Base-by-base conservation (phyloP, 2,113 vertebrate genomes). In the Toxostoma redivivum region DNA sequence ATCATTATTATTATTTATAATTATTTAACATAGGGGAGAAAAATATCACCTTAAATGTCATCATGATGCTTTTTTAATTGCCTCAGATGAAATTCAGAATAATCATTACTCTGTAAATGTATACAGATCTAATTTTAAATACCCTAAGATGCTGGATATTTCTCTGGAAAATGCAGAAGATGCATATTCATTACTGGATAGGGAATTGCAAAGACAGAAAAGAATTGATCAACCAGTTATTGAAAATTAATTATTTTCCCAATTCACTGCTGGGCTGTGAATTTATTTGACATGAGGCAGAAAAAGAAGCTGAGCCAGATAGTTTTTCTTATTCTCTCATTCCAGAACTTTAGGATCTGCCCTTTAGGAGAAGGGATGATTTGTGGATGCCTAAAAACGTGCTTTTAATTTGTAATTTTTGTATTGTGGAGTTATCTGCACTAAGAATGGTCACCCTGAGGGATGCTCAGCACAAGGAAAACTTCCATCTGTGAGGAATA, bases 1-100 rank as follows among this genome's bases (percentile, higher is more conserved):
- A 98, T 98, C 97, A 98, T 98, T 98, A 98, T 97, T 97, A 98
- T 98, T 98, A 98, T 98, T 98, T 98, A 97, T 98, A 98, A 98
- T 98, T 98, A 98, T 98, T 98, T 98, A 98, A 98, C 96, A 96
- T 97, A 84, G 92, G 90, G 96, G 97, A 93, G 97, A 97, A 97
- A 98, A 98, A 98, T 98, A 98, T 98, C 98, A 98, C 97, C 98
- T 98, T 97, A 98, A 98, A 98, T 98, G 98, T 98, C 98, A 98
- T 90, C 97, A 85, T 94, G 97, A 96, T 97, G 97, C 95, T 97
- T 97, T 90, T 98, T 97, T 98, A 98, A 98, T 98, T 98, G 97
- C 98, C 95, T 97, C 94, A 45, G 95, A 98, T 98, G 97, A 98
- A 97, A 97, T 96, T 98, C 94, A 95, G 96, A 97, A 96, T 97